Evolutionary conservation across 2,113 vertebrate genomes (phyloP).

Genomic region (Scomber japonicus): DNA sequence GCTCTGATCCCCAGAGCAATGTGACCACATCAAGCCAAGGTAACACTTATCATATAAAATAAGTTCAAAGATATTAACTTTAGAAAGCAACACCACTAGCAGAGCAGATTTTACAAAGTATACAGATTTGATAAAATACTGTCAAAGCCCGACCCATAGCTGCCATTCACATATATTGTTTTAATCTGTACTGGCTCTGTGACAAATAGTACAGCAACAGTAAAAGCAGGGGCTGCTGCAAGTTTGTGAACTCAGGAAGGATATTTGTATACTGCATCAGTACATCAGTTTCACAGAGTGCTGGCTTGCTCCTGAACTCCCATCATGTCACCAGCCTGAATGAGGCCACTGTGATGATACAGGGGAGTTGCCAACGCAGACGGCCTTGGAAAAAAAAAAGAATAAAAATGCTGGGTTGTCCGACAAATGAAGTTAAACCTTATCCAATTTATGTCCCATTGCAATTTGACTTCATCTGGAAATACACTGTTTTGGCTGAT

Average conservation of each 20-base stretch:
- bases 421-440: conserved; percentile 6
- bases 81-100: not conserved
- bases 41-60: not conserved
- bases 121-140: not conserved
- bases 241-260: conserved; percentile 2
- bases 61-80: conserved; percentile 20
- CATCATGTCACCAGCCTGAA: conserved; percentile 48
- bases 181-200: conserved; percentile 6
- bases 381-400: not conserved
- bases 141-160: not conserved
- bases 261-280: not conserved
- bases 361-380: too few species aligned
- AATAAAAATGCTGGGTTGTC: not conserved
- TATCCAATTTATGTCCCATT: not conserved
- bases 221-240: conserved; percentile 16
- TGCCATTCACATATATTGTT: conserved; percentile 18
- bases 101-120: not conserved
- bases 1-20: not conserved
- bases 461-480: not conserved
- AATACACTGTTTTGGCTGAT: not conserved
- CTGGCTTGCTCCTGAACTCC: conserved; percentile 34
- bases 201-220: conserved; percentile 7
- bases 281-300: conserved; percentile 38
- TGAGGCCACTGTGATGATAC: conserved; percentile 38
- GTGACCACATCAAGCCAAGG: not conserved